Base-by-base conservation (phyloP, 2,797 vertebrate genomes). In the Ptychobarbus kaznakovi region DNA sequence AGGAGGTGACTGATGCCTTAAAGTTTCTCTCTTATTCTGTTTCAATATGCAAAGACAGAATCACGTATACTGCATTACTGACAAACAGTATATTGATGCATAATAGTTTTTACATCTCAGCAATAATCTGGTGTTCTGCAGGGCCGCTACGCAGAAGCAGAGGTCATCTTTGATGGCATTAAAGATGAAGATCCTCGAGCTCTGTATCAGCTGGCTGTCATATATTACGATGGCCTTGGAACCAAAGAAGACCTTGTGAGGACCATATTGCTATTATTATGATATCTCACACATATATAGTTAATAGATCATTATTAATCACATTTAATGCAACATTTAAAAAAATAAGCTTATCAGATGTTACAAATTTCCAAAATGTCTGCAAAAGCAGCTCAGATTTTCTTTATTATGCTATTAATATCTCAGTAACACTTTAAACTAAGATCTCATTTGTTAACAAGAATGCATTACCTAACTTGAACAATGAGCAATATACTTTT, bases 221-320 rank as follows among this genome's bases (percentile, higher is more conserved):
- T 96, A 92, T 92, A 95, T 86, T 96, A 96, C 10, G 95, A 96
- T 80, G 96, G 95, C 25, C 90, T 96, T 77, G 96, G 95, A 58
- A 95, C 91, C 1, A 3, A 65, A 18, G 38, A 81, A 82, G 87
- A 96, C 5, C 90, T 91, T 13, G 95, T 96, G 89, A 94, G 96
- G 95, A 25, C 20, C 61, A 38, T 35, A 3, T 42, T 61, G 75
- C 1, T 56, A 74, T 58, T 42, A 65, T 44, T 7, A 46, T 42
- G 38, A 32, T 51, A 18, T 79, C 22, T 32, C 35, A 22, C 1
- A 42, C 18, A 56, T 81, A n/a, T 18, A 44, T 10, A 84, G 61
- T 22, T 40, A 42, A 73, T 32, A 32, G 13, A 65, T 32, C 15
- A 3, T 32, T 1, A 16, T 65, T 32, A 32, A 65, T 65, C 32